Base-by-base conservation (phyloP, 1,140 invertebrate genomes). In the Stenopsyche tienmushanensis region DNA sequence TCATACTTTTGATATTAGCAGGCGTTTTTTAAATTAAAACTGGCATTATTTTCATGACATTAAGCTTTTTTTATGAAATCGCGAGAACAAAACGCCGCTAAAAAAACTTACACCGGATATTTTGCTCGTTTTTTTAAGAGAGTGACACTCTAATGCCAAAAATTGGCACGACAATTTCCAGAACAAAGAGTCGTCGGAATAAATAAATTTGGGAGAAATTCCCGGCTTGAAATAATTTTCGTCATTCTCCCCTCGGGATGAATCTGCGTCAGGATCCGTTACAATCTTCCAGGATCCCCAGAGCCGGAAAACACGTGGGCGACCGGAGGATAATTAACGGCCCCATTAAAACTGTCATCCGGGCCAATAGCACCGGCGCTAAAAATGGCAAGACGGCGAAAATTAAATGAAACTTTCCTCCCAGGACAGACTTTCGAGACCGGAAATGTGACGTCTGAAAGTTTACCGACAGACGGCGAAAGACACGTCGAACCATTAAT, bases 261-360 rank as follows among this genome's bases (percentile, higher is more conserved):
- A 54, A 34, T 34, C 25, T 18, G 52, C 39, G 52, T 34, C 26
- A 17, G 29, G 25, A 17, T 25, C 17, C 21, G 13, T 2, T 5
- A 54, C 45, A 49, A 49, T 49, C 45, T 49, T 18, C 17, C 9
- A 9, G 10, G 18, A 45, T 3, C 5, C 3, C 5, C 10, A 17
- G 45, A 49, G 17, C 45, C n/a, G n/a, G n/a, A n/a, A n/a, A n/a
- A n/a, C n/a, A n/a, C n/a, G n/a, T n/a, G n/a, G 45, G 10, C 45
- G 17, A 18, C 5, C 9, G 15, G 9, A 2, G 52, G 52, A 15
- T 54, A 54, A 54, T 54, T 54, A 54, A 54, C 52, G 25, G 25
- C 52, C 17, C 52, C 52, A 54, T 34, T 54, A 54, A 54, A 54
- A 54, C 52, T 54, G 52, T 54, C 52, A 54, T 54, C 52, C 39